Base-by-base conservation (phyloP, 1,140 invertebrate genomes). In the Rhynchophorus ferrugineus region DNA sequence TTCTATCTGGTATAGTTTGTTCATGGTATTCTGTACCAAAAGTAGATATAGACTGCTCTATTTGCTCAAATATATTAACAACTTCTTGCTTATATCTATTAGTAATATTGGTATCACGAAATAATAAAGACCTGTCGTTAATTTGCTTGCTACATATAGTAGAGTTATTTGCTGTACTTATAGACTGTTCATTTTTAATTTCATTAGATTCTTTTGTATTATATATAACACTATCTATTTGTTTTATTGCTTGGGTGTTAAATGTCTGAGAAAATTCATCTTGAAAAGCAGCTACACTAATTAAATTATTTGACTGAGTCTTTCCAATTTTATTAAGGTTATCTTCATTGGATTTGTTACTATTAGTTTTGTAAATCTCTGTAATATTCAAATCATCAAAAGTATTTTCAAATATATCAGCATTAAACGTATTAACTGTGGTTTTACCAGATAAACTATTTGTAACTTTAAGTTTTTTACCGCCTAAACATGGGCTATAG, bases 31-130 rank as follows among this genome's bases (percentile, higher is more conserved):
- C 49, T 5, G 47, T 52, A 3, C 65, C 65, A 50, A 63, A 59
- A 13, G 55, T 18, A 44, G 57, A 64, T 34, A 69, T 66, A 2
- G 65, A 61, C 19, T 57, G 54, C 52, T 69, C 63, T 13, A 69
- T 54, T 49, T 65, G 55, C 35, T 65, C 53, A 54, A 67, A 68
- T 20, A 65, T 41, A 5, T 50, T 13, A 33, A 62, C 59, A 0
- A 70, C 51, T 53, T 68, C 64, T 46, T 49, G 48, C 35, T 48
- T 56, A 49, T 61, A 68, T 6, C 41, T 14, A n/a, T 21, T 44
- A 7, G 55, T 57, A 9, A 57, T 46, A 13, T 38, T 19, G 14
- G 57, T 22, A 49, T 59, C 44, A 16, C 49, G 50, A 36, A 61
- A 56, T 44, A 61, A 41, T 11, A 46, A 24, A 17, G 57, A 54